A percentile compares a stretch with the other conserved stretches of the same genome.
Evolutionary conservation across 1,140 invertebrate species (phyloP).

Genomic region (Drosophila willistoni): DNA sequence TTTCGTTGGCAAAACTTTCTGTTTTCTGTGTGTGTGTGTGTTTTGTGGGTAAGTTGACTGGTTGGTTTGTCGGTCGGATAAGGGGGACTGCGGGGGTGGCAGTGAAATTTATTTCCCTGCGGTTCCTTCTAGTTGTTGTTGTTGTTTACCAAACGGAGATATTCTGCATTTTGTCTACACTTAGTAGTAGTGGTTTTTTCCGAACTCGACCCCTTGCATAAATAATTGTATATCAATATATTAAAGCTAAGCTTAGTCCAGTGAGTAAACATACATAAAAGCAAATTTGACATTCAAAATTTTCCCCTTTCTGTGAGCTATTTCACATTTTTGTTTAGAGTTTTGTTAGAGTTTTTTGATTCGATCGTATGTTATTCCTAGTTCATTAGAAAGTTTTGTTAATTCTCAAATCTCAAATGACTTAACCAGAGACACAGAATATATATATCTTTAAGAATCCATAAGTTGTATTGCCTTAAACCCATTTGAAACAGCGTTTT

Average conservation of each 20-base stretch:
- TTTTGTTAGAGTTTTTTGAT: too few relatives aligned
- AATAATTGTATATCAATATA: conserved; percentile 10
- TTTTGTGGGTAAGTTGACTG: not conserved
- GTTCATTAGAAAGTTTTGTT: too few relatives aligned
- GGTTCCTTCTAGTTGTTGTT: not conserved
- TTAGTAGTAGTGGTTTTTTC: not conserved
- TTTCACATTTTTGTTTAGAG: too few relatives aligned
- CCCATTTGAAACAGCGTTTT: too few relatives aligned
- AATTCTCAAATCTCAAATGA: too few relatives aligned
- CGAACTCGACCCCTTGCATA: not conserved
- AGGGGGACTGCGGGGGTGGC: not conserved
- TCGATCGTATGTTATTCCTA: too few relatives aligned
- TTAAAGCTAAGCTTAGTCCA: not conserved
- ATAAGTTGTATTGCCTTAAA: too few relatives aligned
- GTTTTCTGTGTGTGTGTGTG: conserved; percentile 13
- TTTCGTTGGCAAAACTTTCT: conserved; percentile 33
- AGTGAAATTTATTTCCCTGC: conserved; percentile 9
- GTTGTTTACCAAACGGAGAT: not conserved
- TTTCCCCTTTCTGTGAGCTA: too few relatives aligned
- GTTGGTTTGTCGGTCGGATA: not conserved
- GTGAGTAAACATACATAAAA: not conserved
- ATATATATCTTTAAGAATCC: too few relatives aligned
- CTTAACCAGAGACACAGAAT: too few relatives aligned
- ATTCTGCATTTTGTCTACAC: conserved; percentile 6
- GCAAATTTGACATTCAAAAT: too few relatives aligned